Base-by-base conservation (phyloP, 2,113 vertebrate genomes). In the Corydoras sp. region DNA sequence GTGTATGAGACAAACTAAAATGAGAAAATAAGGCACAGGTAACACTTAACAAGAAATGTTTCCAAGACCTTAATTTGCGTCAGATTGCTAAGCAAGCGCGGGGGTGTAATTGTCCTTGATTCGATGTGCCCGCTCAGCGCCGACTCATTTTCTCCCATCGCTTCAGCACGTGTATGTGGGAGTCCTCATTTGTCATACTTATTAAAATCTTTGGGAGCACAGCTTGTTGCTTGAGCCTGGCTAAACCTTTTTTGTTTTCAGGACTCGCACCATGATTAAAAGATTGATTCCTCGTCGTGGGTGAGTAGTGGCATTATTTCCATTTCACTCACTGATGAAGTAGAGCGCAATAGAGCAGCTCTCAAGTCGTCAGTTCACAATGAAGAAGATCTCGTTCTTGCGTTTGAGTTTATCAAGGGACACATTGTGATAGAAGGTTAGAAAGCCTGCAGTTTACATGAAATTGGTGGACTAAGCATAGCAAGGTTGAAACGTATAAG, bases 241-340 rank as follows among this genome's bases (percentile, higher is more conserved):
- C 51, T 53, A 12, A 53, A 53, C 51, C 13, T 12, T 53, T 53
- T 53, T 12, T 53, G 10, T 53, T 53, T 43, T 43, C 2, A 43
- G 51, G 10, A 53, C 51, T 53, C 11, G 51, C 51, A 53, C 13
- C 51, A 53, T 53, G 51, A 53, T 53, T 53, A 53, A 53, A 53
- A 53, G 51, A 53, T 53, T 53, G 51, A 12, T 53, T 53, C 9
- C 35, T 43, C 35, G 7, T 43, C 35, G 2, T 53, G 51, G 10
- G 51, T 53, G 3, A 14, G 13, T 12, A 79, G 74, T 69, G 78
- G 64, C 51, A 31, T 77, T 76, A 80, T 80, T 83, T 79, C 74
- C 76, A 76, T 82, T 82, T 73, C 68, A 76, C 74, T 76, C 61
- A 13, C 29, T 66, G 62, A 43, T 43, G 2, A 43, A 76, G 77